These are phyloP conservation scores for Ictidomys tridecemlineatus DNA, from an alignment of 2,113 vertebrate species.

Conservation along the genomic window DNA sequence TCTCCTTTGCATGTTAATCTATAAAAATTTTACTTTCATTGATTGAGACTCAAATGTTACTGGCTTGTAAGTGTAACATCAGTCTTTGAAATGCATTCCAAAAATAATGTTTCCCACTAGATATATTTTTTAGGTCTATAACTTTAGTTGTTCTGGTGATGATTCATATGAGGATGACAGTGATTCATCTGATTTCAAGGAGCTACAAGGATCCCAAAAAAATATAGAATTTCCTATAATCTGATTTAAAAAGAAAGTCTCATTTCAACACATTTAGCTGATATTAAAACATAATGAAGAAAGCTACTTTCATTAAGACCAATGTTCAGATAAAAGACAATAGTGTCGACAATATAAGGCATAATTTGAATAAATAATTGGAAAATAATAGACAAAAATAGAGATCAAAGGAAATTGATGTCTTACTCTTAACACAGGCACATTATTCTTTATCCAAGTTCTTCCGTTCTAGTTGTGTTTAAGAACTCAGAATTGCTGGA, in stretches of 20 bases:
- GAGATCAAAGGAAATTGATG: constrained; percentile 36
- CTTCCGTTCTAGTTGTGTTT: constrained; percentile 16
- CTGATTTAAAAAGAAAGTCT: constrained; percentile 59
- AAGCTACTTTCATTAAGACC: neutral
- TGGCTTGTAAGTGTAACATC: constrained; percentile 66
- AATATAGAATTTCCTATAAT: constrained; percentile 54
- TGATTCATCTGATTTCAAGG: constrained; percentile 76
- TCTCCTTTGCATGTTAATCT: neutral
- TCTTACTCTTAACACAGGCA: constrained; percentile 19
- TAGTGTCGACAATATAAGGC: neutral
- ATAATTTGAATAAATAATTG: neutral
- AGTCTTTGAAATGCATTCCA: constrained; percentile 39
- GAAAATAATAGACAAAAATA: constrained; percentile 17
- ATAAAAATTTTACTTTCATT: constrained; percentile 55
- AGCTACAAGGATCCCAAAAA: constrained; percentile 61
- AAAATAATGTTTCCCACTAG: constrained; percentile 60
- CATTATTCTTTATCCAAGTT: neutral
- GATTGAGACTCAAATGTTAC: constrained; percentile 21
- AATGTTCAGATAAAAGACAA: constrained; percentile 31
- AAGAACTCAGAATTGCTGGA: constrained; percentile 51
- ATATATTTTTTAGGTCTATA: constrained; percentile 59
- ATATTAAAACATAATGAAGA: neutral
- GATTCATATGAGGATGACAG: constrained; percentile 75
- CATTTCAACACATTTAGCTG: constrained; percentile 58
- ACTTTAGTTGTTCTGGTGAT: constrained; percentile 67